Conservation (phyloP, 1,140 invertebrate genomes). For the Anastatus disparis region DNA sequence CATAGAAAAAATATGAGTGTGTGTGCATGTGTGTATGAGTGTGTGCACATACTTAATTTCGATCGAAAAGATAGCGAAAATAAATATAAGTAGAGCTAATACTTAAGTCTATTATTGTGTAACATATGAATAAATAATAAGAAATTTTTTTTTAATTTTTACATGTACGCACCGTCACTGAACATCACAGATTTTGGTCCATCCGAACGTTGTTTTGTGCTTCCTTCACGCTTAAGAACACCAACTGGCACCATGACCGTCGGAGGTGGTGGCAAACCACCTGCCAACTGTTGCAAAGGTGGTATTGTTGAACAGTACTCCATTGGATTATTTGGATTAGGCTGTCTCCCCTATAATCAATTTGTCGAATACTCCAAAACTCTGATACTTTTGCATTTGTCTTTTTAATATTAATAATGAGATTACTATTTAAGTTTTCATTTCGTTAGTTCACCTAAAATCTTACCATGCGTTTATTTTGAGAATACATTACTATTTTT, state of each 20-base stretch:
- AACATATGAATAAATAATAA: not conserved
- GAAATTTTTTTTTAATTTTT: not conserved
- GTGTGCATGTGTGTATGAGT: not conserved
- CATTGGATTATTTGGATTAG: constrained; percentile 90
- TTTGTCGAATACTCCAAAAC: constrained; percentile 71
- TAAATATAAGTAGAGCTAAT: not conserved
- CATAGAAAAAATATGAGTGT: constrained; percentile 15
- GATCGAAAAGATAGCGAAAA: not conserved
- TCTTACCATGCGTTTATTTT: constrained; percentile 14
- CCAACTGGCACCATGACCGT: constrained; percentile 88
- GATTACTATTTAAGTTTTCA: not conserved
- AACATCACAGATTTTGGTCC: constrained; percentile 87
- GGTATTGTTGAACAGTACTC: constrained; percentile 91
- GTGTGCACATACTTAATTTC: not conserved
- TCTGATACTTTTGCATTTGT: constrained; percentile 17
- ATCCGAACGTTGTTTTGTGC: constrained; percentile 67
- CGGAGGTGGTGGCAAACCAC: constrained; percentile 70
- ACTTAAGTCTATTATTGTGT: not conserved
- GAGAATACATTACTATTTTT: not conserved
- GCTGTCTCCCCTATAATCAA: constrained; percentile 69
- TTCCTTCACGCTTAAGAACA: constrained; percentile 81
- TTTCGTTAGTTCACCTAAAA: not conserved
- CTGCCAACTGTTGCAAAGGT: constrained; percentile 79
- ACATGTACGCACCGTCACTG: constrained; percentile 76
- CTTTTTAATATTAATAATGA: not conserved